Evolutionary conservation across 1,140 invertebrate genomes (phyloP).

Genomic region (Paralvinella palmiformis): DNA sequence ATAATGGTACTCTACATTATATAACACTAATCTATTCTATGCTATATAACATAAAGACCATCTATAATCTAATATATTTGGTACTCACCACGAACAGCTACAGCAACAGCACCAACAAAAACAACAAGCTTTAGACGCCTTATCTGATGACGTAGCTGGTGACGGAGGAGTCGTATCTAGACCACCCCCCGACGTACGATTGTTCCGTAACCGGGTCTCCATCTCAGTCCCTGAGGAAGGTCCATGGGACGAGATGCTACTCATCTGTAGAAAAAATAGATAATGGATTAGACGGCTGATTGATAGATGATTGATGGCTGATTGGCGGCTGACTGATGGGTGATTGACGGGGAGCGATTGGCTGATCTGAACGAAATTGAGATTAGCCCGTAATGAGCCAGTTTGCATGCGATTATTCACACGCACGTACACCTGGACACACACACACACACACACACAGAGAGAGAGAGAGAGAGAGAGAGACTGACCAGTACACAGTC

Average conservation of each 20-base stretch:
- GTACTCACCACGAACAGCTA: slow-evolving; percentile 13
- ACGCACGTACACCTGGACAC: not conserved
- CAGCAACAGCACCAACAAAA: slow-evolving; percentile 12
- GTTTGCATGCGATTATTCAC: not conserved
- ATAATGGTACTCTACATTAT: no score
- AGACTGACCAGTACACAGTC: not conserved
- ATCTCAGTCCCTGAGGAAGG: not conserved
- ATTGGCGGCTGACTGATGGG: not conserved
- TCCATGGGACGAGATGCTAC: slow-evolving; percentile 8
- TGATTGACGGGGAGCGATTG: not conserved
- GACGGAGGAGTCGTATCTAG: not conserved
- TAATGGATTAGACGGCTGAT: not conserved
- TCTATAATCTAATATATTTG: no score
- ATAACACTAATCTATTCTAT: no score
- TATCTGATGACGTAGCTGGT: not conserved
- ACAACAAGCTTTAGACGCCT: slow-evolving; percentile 1
- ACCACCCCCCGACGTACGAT: not conserved
- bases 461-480: not conserved
- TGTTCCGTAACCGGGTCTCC: not conserved
- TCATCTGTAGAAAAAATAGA: slow-evolving; percentile 3
- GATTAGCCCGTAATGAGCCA: not conserved
- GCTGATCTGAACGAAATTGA: not conserved
- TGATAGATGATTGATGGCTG: not conserved
- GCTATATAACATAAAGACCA: no score
- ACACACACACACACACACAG: not conserved